Percentiles rank a stretch among this genome's conserved stretches.
Conservation (phyloP, 2,888 invertebrate species). For the Hypomecis punctinalis region DNA sequence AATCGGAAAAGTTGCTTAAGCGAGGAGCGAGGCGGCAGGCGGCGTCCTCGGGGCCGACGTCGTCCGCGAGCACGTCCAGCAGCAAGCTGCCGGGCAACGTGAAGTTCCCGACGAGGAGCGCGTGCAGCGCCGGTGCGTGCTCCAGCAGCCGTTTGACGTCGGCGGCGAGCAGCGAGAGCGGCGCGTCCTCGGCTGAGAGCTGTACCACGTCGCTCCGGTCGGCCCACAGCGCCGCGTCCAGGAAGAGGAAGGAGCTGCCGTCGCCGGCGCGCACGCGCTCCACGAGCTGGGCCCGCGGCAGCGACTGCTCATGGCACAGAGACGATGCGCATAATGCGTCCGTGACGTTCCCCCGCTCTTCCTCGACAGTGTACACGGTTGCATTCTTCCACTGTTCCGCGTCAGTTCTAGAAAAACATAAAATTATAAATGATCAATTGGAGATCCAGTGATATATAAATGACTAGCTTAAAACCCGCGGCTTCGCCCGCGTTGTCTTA, state of each 20-base stretch:
- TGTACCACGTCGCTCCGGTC: slow-evolving; percentile 20
- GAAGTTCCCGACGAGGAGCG: slow-evolving; percentile 40
- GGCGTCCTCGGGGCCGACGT: slow-evolving; percentile 5
- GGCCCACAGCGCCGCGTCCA: slow-evolving; percentile 53
- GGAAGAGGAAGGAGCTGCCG: slow-evolving; percentile 46
- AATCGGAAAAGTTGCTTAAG: not conserved
- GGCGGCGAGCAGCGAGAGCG: not conserved
- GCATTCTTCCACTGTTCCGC: not conserved
- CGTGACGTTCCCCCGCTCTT: slow-evolving; percentile 4
- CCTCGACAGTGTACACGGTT: slow-evolving; percentile 3
- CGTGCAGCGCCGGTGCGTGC: slow-evolving; percentile 40
- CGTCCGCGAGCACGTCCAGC: slow-evolving; percentile 2
- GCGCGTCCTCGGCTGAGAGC: slow-evolving; percentile 8
- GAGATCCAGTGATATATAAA: no score
- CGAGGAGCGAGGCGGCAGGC: slow-evolving; percentile 5
- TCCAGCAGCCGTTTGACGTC: not conserved
- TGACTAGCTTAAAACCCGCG: no score
- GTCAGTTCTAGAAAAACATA: not conserved
- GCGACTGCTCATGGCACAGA: not conserved
- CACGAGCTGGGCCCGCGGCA: slow-evolving; percentile 4
- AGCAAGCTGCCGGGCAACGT: slow-evolving; percentile 10
- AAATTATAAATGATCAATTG: not conserved
- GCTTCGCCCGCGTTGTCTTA: no score
- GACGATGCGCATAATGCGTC: not conserved
- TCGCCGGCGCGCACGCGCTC: slow-evolving; percentile 10